These are phyloP conservation scores for Mycteria americana DNA, from an alignment of 2,797 vertebrate species.

Conservation along the genomic window DNA sequence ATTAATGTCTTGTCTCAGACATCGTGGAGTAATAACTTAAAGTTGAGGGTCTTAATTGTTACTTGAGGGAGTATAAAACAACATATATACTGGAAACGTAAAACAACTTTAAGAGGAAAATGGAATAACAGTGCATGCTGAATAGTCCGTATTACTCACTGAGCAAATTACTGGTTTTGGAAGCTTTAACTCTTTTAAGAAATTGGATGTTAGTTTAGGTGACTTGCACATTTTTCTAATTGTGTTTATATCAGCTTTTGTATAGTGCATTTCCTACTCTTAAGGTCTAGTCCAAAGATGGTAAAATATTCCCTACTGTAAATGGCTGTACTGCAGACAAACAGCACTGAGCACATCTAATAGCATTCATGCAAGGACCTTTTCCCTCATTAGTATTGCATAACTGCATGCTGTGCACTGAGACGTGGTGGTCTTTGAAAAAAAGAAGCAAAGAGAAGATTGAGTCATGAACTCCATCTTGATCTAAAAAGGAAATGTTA, in stretches of 20 bases:
- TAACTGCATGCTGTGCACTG: neutral
- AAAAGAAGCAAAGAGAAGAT: neutral
- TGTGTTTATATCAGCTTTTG: neutral
- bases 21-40: neutral
- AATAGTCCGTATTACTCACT: neutral
- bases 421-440: neutral
- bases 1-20: neutral
- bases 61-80: neutral
- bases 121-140: neutral
- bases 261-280: neutral
- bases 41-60: neutral
- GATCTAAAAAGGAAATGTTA: neutral
- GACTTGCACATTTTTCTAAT: neutral
- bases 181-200: neutral
- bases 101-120: neutral
- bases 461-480: neutral
- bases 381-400: neutral
- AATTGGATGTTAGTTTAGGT: neutral
- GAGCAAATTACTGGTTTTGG: neutral
- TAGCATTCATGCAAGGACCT: neutral
- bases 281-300: neutral
- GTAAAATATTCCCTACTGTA: neutral
- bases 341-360: neutral
- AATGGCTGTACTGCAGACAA: neutral
- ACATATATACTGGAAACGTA: neutral